Evolutionary conservation across 2,113 vertebrate genomes (phyloP).

Genomic region (Thermophis baileyi): DNA sequence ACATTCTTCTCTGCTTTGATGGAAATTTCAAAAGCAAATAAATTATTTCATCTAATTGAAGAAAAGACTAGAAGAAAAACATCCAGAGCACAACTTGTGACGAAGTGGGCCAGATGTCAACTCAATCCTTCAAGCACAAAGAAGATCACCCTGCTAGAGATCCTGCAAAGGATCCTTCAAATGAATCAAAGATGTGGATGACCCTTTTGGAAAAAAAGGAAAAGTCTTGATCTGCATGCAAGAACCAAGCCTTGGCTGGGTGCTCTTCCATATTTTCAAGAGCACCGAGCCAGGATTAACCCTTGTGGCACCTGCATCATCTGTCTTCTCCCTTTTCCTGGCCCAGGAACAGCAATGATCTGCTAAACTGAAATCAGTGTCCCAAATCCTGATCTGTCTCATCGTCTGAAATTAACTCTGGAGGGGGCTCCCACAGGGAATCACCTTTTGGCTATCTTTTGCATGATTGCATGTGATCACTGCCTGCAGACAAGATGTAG

Average conservation of each 20-base stretch:
- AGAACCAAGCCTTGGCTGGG: neutral
- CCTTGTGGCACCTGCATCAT: neutral
- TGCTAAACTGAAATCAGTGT: neutral
- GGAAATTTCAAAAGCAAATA: neutral
- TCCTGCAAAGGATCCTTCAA: neutral
- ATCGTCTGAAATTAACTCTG: neutral
- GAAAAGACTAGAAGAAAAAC: neutral
- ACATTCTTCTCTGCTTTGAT: neutral
- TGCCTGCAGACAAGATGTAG: neutral
- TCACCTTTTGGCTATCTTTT: neutral
- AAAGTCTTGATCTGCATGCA: neutral
- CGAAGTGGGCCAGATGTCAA: neutral
- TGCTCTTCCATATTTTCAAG: neutral
- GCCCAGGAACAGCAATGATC: neutral
- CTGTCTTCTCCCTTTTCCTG: neutral
- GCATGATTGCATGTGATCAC: neutral
- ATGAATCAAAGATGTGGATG: neutral
- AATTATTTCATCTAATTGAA: neutral
- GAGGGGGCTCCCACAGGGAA: neutral
- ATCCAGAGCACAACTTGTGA: neutral
- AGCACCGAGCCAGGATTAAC: neutral
- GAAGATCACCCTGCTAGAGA: neutral
- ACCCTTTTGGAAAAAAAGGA: neutral
- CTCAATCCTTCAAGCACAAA: neutral
- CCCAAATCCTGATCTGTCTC: neutral